These are phyloP conservation scores for Asteroscopus sphinx DNA, from an alignment of 2,888 invertebrate genomes.

Conservation along the genomic window DNA sequence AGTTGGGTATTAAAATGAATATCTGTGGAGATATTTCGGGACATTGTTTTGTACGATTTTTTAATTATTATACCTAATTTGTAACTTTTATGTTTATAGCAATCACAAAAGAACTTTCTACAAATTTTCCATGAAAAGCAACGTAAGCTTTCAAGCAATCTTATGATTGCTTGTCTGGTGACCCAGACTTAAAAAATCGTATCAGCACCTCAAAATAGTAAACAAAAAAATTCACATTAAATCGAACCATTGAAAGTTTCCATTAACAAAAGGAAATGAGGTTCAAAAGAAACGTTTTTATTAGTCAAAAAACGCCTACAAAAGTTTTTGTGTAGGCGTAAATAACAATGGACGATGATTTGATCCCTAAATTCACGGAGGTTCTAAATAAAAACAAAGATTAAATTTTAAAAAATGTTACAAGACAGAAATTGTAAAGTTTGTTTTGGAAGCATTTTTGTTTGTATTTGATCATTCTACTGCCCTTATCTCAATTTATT, in stretches of 20 bases:
- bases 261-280: slow-evolving; percentile 35
- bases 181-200: slow-evolving; percentile 7
- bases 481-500: too few species aligned
- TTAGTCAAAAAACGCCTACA: slow-evolving; percentile 44
- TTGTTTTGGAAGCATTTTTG: slow-evolving; percentile 19
- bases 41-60: too few species aligned
- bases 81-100: not conserved
- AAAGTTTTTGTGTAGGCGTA: slow-evolving; percentile 43
- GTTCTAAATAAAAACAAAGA: slow-evolving; percentile 49
- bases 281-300: slow-evolving; percentile 53
- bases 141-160: slow-evolving; percentile 1
- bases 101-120: not conserved
- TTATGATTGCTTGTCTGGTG: too few species aligned
- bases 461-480: too few species aligned
- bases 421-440: slow-evolving; percentile 14
- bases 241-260: slow-evolving; percentile 35
- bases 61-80: too few species aligned
- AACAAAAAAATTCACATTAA: slow-evolving; percentile 28
- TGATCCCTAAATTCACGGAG: slow-evolving; percentile 44
- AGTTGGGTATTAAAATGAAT: too few species aligned
- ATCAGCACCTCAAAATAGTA: slow-evolving; percentile 6
- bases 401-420: slow-evolving; percentile 33
- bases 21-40: too few species aligned
- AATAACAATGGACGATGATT: slow-evolving; percentile 49
- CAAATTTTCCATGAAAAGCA: slow-evolving; percentile 5